phyloP scores from a whole-genome alignment of 2,888 invertebrate species.

The Cephus pulcher region DNA sequence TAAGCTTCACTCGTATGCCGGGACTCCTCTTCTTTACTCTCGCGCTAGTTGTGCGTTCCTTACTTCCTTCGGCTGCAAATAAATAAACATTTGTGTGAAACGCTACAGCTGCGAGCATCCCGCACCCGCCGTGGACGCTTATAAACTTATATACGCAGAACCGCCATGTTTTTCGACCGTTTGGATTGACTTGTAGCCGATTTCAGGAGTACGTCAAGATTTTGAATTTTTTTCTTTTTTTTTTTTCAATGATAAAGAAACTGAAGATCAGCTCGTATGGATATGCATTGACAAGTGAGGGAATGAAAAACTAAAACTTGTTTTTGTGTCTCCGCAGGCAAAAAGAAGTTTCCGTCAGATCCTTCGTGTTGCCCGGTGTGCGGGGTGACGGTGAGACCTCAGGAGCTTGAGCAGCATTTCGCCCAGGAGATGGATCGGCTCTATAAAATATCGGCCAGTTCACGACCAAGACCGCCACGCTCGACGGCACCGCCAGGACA shows the following conservation, averaged over 20 bases:
- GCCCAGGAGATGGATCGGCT: conserved; percentile 83
- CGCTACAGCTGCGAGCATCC: conserved; percentile 39
- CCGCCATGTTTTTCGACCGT: conserved; percentile 7
- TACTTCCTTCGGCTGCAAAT: conserved; percentile 32
- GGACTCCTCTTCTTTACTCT: conserved; percentile 3
- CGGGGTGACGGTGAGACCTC: conserved; percentile 83
- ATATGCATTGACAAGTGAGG: background rate
- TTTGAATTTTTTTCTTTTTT: background rate
- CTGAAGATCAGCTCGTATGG: background rate
- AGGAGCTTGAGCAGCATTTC: conserved; percentile 87
- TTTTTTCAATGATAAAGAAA: background rate
- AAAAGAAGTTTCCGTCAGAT: conserved; percentile 68
- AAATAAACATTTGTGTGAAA: conserved; percentile 49
- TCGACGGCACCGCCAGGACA: conserved; percentile 63
- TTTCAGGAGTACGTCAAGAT: background rate
- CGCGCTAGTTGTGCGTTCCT: conserved; percentile 8
- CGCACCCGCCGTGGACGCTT: background rate
- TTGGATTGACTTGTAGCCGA: conserved; percentile 7
- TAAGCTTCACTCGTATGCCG: background rate
- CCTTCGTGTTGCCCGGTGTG: conserved; percentile 90
- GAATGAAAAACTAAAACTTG: background rate
- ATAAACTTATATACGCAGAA: background rate
- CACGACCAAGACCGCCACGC: conserved; percentile 58
- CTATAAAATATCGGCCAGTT: conserved; percentile 68
- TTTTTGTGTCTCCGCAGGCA: conserved; percentile 48